A percentile compares a stretch with the other conserved stretches of the same genome.
These are phyloP conservation scores for Eutolmus rufibarbis DNA, from an alignment of 2,888 invertebrate species.

Conservation along the genomic window DNA sequence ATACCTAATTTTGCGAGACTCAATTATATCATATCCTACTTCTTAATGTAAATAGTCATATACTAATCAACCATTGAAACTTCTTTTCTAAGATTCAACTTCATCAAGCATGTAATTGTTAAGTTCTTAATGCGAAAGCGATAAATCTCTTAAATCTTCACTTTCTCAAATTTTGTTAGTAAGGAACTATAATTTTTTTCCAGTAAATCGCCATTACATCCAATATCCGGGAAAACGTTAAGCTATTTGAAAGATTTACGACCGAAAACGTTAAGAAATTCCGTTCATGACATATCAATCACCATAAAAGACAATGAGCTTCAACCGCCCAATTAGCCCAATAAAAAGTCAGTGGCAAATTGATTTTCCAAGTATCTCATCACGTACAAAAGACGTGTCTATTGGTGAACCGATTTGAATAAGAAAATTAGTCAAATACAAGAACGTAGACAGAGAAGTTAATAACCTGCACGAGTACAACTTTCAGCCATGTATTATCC, in stretches of 20 bases:
- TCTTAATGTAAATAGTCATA: too few species aligned
- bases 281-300: background rate
- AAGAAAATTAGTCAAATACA: background rate
- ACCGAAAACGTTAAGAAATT: background rate
- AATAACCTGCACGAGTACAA: background rate
- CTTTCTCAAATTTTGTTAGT: background rate
- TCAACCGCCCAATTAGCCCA: background rate
- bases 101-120: background rate
- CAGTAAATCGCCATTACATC: background rate
- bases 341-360: background rate
- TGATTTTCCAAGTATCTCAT: background rate
- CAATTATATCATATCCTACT: too few species aligned
- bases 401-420: background rate
- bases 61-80: too few species aligned
- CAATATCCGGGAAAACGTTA: background rate
- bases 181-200: background rate
- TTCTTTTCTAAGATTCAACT: background rate
- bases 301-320: slow-evolving; percentile 2
- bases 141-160: background rate
- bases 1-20: too few species aligned
- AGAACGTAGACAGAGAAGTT: background rate
- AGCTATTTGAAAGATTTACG: background rate
- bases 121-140: background rate
- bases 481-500: background rate
- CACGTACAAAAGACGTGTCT: slow-evolving; percentile 14